These are phyloP conservation scores for Salvelinus fontinalis DNA, from an alignment of 2,113 vertebrate species.

Conservation along the genomic window DNA sequence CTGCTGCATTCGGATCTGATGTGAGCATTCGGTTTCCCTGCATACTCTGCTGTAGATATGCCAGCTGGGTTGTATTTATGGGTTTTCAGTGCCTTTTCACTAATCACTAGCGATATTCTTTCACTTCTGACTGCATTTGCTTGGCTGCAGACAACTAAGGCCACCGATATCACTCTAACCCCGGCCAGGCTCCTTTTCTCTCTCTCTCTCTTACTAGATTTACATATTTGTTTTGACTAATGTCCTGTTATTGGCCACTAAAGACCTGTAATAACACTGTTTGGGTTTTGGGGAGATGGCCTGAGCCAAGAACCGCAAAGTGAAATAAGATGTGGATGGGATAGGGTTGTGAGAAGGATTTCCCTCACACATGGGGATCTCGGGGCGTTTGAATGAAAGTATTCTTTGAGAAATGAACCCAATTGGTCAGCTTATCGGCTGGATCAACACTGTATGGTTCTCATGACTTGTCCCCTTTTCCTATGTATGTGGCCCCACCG, in stretches of 20 bases:
- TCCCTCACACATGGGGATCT: constrained; percentile 45
- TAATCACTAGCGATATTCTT: constrained; percentile 31
- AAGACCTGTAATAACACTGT: constrained; percentile 61
- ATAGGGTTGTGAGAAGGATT: constrained; percentile 57
- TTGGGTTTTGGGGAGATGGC: constrained; percentile 46
- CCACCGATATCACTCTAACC: constrained; percentile 30
- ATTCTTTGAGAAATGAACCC: constrained; percentile 60
- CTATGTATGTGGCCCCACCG: constrained; percentile 31
- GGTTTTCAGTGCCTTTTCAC: constrained; percentile 12
- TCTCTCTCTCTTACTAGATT: constrained; percentile 34
- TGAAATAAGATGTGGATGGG: constrained; percentile 45
- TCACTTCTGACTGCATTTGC: constrained; percentile 37
- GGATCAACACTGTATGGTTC: constrained; percentile 50
- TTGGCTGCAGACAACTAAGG: constrained; percentile 31
- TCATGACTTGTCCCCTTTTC: constrained; percentile 44
- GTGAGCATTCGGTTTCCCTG: constrained; percentile 53
- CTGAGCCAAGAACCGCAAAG: constrained; percentile 50
- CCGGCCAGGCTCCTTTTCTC: constrained; percentile 2
- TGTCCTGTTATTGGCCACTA: constrained; percentile 59
- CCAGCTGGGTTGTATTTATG: constrained; percentile 54
- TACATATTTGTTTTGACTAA: constrained; percentile 23
- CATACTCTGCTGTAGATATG: neutral
- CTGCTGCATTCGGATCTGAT: constrained; percentile 61
- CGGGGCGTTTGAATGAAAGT: constrained; percentile 41
- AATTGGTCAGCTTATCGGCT: constrained; percentile 59